Base-by-base conservation (phyloP, 2,797 vertebrate genomes). In the Ctenopoma multispine region DNA sequence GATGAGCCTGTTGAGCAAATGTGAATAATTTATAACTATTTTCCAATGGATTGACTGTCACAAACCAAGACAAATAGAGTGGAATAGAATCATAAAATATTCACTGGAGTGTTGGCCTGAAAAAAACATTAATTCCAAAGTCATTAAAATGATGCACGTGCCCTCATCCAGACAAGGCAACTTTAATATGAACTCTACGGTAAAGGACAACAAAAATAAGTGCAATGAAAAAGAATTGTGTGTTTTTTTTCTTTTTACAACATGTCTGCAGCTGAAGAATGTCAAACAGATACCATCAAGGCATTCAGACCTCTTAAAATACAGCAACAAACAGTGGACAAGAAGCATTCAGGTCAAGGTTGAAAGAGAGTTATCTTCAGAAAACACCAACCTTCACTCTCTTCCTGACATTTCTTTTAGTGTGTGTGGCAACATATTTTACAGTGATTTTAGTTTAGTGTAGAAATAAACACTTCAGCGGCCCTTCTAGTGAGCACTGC, bases 71-170 rank as follows among this genome's bases (percentile, higher is more conserved):
- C 95, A 98, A 97, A 98, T 95, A 97, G 92, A 95, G 94, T 93
- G 95, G 95, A 97, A 97, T 96, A 90, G 96, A 95, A 93, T 96
- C 95, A 97, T 98, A 88, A 97, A 97, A 97, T 96, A 98, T 97
- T 97, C 94, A 98, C 95, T 90, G 88, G 84, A 93, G 94, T 93
- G 94, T 94, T 94, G 92, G 94, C 92, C 93, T 94, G 94, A 94
- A 95, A 34, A 44, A 95, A 95, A 94, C 92, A 96, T 95, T 95
- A 93, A 95, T 94, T 96, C 93, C 93, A 94, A 90, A 94, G 95
- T 96, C 92, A 94, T 92, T 92, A 95, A 94, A 94, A 91, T 91
- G 93, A 92, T 88, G 94, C 72, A 48, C 59, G 47, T 69, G 80
- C 89, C 83, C 74, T 84, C 44, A 17, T 49, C 44, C 48, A 12